A percentile compares a stretch with the other conserved stretches of the same genome.
These are phyloP conservation scores for Xylocopa sonorina DNA, from an alignment of 1,140 invertebrate genomes.

Conservation along the genomic window DNA sequence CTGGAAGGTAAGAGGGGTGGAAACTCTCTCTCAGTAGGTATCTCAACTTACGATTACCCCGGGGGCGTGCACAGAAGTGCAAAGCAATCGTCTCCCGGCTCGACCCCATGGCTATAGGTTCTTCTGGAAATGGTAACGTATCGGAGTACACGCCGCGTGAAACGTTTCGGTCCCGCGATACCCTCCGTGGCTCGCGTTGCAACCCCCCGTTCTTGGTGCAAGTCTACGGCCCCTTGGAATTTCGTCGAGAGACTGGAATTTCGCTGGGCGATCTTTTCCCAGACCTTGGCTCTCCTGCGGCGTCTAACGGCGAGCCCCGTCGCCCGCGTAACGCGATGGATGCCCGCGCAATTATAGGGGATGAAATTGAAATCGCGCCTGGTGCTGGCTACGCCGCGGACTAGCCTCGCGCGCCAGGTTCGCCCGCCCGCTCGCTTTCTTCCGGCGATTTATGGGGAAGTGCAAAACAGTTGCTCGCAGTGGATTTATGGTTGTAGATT, in stretches of 20 bases:
- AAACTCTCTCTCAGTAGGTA: slow-evolving; percentile 61
- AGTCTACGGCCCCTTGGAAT: not conserved
- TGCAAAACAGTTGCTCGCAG: slow-evolving; percentile 39
- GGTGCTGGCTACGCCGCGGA: no score
- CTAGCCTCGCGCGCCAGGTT: not conserved
- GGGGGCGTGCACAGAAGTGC: slow-evolving; percentile 69
- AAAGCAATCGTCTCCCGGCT: slow-evolving; percentile 67
- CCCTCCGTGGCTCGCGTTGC: slow-evolving; percentile 15
- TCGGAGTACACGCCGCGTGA: slow-evolving; percentile 58
- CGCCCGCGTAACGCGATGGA: not conserved
- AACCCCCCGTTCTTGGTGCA: no score
- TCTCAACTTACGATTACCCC: slow-evolving; percentile 69
- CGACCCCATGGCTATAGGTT: slow-evolving; percentile 61
- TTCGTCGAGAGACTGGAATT: not conserved
- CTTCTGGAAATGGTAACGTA: slow-evolving; percentile 61
- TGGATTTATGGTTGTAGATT: slow-evolving; percentile 35
- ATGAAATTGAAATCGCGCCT: slow-evolving; percentile 20
- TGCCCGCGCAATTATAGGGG: slow-evolving; percentile 21
- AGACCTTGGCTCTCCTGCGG: no score
- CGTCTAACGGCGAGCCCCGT: not conserved
- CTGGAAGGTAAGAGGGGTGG: not conserved
- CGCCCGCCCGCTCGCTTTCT: slow-evolving; percentile 15
- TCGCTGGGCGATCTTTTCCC: not conserved
- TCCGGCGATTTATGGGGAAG: slow-evolving; percentile 17
- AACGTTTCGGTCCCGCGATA: slow-evolving; percentile 8